Conservation (phyloP, 2,888 invertebrate genomes). For the Trachelus iudaicus region DNA sequence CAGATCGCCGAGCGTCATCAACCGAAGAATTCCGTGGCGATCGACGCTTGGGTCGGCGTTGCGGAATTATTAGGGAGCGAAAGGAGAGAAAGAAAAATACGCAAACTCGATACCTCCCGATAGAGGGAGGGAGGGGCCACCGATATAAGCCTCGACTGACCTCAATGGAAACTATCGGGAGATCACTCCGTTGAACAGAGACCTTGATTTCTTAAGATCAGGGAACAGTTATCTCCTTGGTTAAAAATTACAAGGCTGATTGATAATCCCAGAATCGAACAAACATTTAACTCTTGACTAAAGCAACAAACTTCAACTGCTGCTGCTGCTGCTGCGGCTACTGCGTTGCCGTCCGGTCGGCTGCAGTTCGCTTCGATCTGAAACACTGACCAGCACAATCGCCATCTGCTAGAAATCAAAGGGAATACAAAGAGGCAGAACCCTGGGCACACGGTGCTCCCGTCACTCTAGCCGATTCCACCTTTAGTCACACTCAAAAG, state of each 20-base stretch:
- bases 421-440: background rate
- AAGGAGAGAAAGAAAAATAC: conserved; percentile 1
- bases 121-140: background rate
- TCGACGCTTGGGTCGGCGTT: background rate
- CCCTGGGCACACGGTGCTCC: background rate
- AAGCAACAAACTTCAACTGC: background rate
- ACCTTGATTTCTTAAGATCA: background rate
- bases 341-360: background rate
- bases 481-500: background rate
- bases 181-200: background rate
- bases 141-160: background rate
- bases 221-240: background rate
- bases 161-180: background rate
- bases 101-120: background rate
- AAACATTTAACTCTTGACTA: background rate
- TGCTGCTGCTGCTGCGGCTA: background rate
- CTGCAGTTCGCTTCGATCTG: background rate
- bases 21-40: background rate
- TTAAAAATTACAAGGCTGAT: background rate
- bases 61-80: background rate
- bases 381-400: conserved; percentile 1
- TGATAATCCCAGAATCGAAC: background rate
- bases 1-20: background rate
- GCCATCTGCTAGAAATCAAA: background rate
- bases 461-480: background rate